Evolutionary conservation across 1,140 invertebrate species (phyloP).

Genomic region (Heterodera schachtii): DNA sequence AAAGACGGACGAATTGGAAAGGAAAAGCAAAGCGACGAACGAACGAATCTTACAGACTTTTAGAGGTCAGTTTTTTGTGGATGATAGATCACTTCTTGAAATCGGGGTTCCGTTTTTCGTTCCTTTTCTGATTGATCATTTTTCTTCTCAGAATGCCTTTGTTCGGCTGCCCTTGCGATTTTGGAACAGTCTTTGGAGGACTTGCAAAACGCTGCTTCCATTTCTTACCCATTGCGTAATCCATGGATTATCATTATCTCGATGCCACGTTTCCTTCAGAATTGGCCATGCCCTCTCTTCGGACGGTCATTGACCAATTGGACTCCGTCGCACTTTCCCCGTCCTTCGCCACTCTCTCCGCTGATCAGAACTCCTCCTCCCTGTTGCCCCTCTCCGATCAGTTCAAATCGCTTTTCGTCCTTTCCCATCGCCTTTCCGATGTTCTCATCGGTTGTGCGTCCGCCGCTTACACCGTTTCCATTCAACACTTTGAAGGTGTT

Average conservation of each 20-base stretch:
- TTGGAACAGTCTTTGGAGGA: conserved; percentile 66
- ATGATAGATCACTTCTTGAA: conserved; percentile 2
- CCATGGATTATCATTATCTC: not conserved
- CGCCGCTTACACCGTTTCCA: conserved; percentile 59
- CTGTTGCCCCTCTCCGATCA: not conserved
- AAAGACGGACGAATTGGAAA: conserved; percentile 11
- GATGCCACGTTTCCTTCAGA: conserved; percentile 28
- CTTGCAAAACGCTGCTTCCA: conserved; percentile 56
- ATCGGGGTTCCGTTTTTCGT: not conserved
- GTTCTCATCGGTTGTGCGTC: conserved; percentile 51
- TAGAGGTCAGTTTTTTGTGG: conserved; percentile 17
- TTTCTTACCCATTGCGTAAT: conserved; percentile 56
- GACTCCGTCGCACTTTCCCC: conserved; percentile 12
- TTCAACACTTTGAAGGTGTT: conserved; percentile 63
- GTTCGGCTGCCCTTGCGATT: conserved; percentile 66
- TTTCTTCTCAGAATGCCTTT: conserved; percentile 69
- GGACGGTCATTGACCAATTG: conserved; percentile 33
- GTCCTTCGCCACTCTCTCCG: not conserved
- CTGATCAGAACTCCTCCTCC: not conserved
- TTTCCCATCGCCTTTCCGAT: conserved; percentile 49
- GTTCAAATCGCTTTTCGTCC: conserved; percentile 32
- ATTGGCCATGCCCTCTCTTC: conserved; percentile 44
- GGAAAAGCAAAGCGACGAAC: conserved; percentile 22
- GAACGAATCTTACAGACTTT: not conserved
- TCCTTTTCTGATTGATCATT: not conserved